Base-by-base conservation (phyloP, 2,888 invertebrate genomes). In the Tromatobia lineatoria region DNA sequence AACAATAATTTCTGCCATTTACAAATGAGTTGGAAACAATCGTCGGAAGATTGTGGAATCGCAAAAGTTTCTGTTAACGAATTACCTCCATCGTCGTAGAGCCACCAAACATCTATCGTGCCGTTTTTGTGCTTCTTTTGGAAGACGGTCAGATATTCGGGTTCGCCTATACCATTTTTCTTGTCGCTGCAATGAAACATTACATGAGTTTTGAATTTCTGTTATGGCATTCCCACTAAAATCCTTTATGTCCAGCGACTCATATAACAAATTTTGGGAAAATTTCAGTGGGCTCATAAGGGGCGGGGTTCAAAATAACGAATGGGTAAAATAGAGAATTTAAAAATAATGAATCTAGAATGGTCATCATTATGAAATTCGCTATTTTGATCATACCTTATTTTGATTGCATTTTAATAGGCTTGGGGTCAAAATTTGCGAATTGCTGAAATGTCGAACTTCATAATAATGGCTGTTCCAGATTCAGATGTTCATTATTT, bases 71-170 rank as follows among this genome's bases (percentile, higher is more conserved):
- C 18, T 59, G 34, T 52, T 42, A 69, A 64, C 52, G 71, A 87
- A 83, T 91, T 89, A 92, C 97, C 97, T 91, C 97, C 97, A 93
- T 98, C 99, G 93, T 99, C 99, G 93, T 98, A 99, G 89, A 99
- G 94, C 99, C 99, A 99, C 98, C 98, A 99, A 64, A 99, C 98
- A 94, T 99, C 99, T 59, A 99, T 96, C 0, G 96, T 96, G 13
- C 98, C 98, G 84, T 96, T 95, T 77, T 96, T 96, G 94, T 98
- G 96, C 91, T 97, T 98, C 85, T 95, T 95, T 86, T 96, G 96
- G 93, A 98, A 98, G 86, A 97, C 94, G 15, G 96, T 96, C 94
- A 97, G 95, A 73, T 95, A 96, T 78, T 96, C 95, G 7, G 97
- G 94, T 3, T 88, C 84, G 34, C 89, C 42, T 77, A 92, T 87